phyloP scores from a whole-genome alignment of 2,113 vertebrate species.

The Anguilla rostrata region DNA sequence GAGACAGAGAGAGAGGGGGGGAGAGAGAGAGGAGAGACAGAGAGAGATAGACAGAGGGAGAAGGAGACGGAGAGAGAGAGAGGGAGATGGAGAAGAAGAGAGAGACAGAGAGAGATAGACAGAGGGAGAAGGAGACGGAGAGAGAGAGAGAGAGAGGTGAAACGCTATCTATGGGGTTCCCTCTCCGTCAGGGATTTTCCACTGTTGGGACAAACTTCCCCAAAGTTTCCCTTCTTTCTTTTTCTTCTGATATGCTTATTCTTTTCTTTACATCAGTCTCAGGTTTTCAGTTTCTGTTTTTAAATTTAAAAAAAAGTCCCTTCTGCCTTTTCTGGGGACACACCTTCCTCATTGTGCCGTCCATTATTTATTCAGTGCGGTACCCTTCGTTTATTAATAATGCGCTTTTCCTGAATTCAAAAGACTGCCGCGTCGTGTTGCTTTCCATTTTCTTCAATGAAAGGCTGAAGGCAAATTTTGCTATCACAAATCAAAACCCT shows the following conservation, averaged over 20 bases:
- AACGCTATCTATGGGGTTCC: no score
- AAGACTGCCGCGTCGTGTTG: not conserved
- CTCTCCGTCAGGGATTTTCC: no score
- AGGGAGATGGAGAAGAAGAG: no score
- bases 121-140: not conserved
- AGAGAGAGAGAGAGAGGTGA: not conserved
- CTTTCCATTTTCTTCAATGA: not conserved
- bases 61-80: not conserved
- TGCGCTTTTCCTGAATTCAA: not conserved
- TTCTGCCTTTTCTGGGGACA: no score
- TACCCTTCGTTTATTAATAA: no score
- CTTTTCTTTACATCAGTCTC: not conserved
- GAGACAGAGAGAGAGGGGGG: not conserved
- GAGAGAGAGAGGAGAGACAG: not conserved
- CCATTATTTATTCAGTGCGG: not conserved
- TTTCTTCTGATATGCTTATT: not conserved
- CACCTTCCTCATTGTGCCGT: no score
- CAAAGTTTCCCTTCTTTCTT: constrained; percentile 10
- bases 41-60: not conserved
- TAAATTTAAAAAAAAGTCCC: no score
- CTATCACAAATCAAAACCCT: not conserved
- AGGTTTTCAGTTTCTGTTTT: not conserved
- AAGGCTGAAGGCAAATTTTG: not conserved
- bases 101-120: no score
- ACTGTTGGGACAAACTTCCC: no score